Conservation (phyloP, 2,888 invertebrate species). For the Eristalinus aeneus region DNA sequence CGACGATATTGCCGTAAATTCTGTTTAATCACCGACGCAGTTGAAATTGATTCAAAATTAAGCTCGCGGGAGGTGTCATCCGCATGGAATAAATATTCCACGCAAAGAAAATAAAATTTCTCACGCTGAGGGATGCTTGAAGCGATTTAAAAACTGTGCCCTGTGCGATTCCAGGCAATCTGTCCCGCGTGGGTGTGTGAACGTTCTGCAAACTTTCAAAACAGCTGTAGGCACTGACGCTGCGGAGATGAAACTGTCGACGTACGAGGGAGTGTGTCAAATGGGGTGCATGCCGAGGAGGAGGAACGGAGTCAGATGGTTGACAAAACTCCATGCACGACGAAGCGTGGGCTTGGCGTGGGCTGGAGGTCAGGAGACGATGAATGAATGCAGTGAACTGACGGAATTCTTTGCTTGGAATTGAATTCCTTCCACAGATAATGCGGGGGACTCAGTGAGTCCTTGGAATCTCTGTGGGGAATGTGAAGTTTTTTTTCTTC, state of each 20-base stretch:
- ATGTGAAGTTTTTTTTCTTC: not conserved
- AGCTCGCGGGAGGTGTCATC: not conserved
- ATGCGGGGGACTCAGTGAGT: not conserved
- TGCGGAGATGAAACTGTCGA: not conserved
- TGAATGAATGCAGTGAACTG: not conserved
- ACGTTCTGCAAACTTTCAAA: not conserved
- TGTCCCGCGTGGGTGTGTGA: not conserved
- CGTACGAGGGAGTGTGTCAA: not conserved
- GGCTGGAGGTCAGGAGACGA: not conserved
- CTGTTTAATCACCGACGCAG: conserved; percentile 43
- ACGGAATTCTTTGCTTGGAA: not conserved
- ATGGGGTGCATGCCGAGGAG: not conserved
- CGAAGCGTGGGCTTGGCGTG: not conserved
- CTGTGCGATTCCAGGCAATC: not conserved
- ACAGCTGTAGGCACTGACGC: not conserved
- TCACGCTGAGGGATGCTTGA: not conserved
- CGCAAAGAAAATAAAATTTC: not conserved
- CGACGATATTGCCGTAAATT: conserved; percentile 43
- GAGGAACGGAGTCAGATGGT: not conserved
- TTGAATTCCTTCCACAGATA: not conserved
- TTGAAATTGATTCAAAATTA: conserved; percentile 40
- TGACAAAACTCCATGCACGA: not conserved
- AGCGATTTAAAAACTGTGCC: not conserved
- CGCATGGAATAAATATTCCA: not conserved
- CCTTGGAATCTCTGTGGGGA: not conserved